Conservation (phyloP, 2,888 invertebrate species). For the Pammene aurita region DNA sequence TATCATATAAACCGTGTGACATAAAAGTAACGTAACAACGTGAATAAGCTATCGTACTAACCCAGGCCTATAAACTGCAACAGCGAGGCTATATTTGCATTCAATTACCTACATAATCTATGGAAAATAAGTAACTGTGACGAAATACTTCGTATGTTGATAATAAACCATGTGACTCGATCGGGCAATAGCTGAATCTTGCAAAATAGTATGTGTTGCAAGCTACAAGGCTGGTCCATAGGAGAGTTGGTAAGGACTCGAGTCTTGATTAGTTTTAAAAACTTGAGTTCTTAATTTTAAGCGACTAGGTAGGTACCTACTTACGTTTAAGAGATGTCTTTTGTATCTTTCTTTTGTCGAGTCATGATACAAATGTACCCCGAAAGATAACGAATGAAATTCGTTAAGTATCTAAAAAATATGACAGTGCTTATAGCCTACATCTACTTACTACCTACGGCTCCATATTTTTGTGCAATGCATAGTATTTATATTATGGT, state of each 20-base stretch:
- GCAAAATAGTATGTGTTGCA: slow-evolving; percentile 29
- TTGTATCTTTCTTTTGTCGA: neutral
- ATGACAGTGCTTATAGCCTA: too few relatives aligned
- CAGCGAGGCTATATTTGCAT: slow-evolving; percentile 18
- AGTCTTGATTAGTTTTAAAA: neutral
- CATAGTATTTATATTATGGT: too few relatives aligned
- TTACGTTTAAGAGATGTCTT: neutral
- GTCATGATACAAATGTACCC: neutral
- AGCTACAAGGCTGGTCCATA: slow-evolving; percentile 12
- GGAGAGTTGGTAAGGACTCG: slow-evolving; percentile 3
- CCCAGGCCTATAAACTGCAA: slow-evolving; percentile 6
- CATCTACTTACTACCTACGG: too few relatives aligned
- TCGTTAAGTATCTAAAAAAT: too few relatives aligned
- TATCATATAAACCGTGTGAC: neutral
- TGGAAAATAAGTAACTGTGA: slow-evolving; percentile 23
- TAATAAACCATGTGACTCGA: slow-evolving; percentile 24
- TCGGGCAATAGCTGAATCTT: slow-evolving; percentile 19
- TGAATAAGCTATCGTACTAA: slow-evolving; percentile 7
- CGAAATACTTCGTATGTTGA: slow-evolving; percentile 21
- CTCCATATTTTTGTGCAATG: too few relatives aligned
- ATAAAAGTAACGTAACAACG: neutral
- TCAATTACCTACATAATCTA: slow-evolving; percentile 21
- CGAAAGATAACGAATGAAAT: too few relatives aligned
- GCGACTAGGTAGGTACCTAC: too few relatives aligned
- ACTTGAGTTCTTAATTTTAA: neutral